These are phyloP conservation scores for Heteromyza rotundicornis DNA, from an alignment of 2,888 invertebrate species.

Conservation along the genomic window DNA sequence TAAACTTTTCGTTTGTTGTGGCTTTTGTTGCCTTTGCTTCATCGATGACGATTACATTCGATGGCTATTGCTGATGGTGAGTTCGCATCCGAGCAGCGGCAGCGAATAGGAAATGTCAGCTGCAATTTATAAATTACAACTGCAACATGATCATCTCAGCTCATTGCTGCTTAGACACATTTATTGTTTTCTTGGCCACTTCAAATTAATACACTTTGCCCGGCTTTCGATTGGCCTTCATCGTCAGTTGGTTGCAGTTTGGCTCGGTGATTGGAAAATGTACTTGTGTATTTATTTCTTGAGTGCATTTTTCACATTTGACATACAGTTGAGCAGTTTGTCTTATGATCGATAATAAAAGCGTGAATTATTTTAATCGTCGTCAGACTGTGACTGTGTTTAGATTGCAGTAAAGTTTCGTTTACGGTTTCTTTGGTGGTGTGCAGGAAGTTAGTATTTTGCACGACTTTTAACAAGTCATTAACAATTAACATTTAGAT, in stretches of 20 bases:
- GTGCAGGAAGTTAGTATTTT: too few relatives aligned
- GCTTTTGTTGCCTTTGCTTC: not conserved
- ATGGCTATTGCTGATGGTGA: too few relatives aligned
- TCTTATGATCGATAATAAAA: not conserved
- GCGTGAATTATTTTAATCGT: too few relatives aligned
- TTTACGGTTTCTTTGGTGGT: too few relatives aligned
- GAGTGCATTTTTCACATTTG: conserved; percentile 50
- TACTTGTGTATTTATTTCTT: too few relatives aligned
- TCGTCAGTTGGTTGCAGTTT: too few relatives aligned
- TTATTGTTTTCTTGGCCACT: conserved; percentile 1
- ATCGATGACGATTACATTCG: too few relatives aligned
- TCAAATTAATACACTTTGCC: conserved; percentile 3
- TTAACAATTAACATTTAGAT: too few relatives aligned
- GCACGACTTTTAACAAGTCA: too few relatives aligned
- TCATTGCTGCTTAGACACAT: not conserved
- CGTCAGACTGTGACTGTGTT: too few relatives aligned
- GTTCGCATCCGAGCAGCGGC: too few relatives aligned
- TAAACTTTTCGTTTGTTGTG: conserved; percentile 39
- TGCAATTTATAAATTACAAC: conserved; percentile 54
- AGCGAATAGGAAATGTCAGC: conserved; percentile 58
- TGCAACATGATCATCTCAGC: conserved; percentile 31
- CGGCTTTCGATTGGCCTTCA: conserved; percentile 29
- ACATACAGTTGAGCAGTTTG: conserved; percentile 39
- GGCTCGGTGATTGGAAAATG: conserved; percentile 2
- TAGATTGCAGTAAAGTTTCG: too few relatives aligned